Evolutionary conservation across 2,888 invertebrate species (phyloP), one percentile per base, ranked within the genome.

Genomic region (Anoncus sp.): DNA sequence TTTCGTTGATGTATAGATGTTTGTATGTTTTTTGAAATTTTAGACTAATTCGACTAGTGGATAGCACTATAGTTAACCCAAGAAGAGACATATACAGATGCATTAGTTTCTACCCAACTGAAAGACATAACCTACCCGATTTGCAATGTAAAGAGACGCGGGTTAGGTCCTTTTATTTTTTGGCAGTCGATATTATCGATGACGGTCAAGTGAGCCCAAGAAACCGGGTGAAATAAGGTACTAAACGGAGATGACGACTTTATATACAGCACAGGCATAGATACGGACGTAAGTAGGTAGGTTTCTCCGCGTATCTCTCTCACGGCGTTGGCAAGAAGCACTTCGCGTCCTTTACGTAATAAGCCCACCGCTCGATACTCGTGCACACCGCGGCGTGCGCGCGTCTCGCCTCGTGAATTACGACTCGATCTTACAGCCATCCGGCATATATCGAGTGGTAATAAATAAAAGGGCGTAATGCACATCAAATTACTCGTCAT

Each of bases 291-390:
- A 78, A 78, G 78, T 71, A 74, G 74, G 63, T 66, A 75, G 55
- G 65, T 74, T 75, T 78, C 78, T 74, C 78, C 66, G 66, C 18
- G 71, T 66, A 75, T 66, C 27, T 72, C 65, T 65, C 57, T 65
- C 57, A 66, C 49, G 73, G 24, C 45, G 59, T 73, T 65, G 59
- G 65, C 70, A 65, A 77, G 75, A 65, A 57, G 53, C 55, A 75
- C 71, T 78, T 66, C 63, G 72, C 77, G 81, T 79, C 80, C 81
- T 82, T 82, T 82, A 82, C 82, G 81, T 81, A 82, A 82, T 74
- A 72, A 75, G 38, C 57, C 63, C 53, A 51, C 71, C 63, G 63
- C 66, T 63, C 69, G 74, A 78, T 78, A 75, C 78, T 66, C 65
- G 60, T 24, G 22, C 45, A 47, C 51, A 49, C 24, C 63, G 38